Evolutionary conservation across 2,888 invertebrate species (phyloP), one percentile per base, ranked within the genome.

Genomic region (Megamerina dolium): DNA sequence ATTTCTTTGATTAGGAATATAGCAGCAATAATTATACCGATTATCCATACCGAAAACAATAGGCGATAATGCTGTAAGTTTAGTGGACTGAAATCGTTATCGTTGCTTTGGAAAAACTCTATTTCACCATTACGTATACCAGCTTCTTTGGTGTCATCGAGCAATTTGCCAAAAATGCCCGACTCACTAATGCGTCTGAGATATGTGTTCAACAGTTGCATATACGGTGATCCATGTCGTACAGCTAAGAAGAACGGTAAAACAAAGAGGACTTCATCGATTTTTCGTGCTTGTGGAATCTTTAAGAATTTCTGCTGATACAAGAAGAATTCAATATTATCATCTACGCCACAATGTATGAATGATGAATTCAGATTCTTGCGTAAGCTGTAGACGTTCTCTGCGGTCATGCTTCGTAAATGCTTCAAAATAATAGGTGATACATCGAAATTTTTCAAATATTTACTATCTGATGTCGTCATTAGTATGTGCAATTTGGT

Each of bases 301-400:
- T 34, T 43, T 2, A 62, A 33, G n/a, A 53, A 59, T 18, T 56
- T 49, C 14, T 62, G 61, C 30, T 62, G 61, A 26, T 57, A 56
- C 1, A 62, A 20, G 1, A 45, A 41, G 20, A 59, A 62, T 6
- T 56, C 48, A 4, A 57, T 48, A 41, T 54, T 50, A 38, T 61
- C 61, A 18, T 50, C 56, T 1, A 53, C 46, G 13, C 45, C 59
- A 0, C 21, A 48, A 41, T 53, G 52, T 41, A 60, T 20, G 35
- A 46, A 57, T 21, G 52, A 51, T 1, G 51, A 48, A 14, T 55
- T 58, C 3, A 61, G 47, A 2, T 54, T 46, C 0, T 40, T 30
- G 4, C 53, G 49, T 38, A 54, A 46, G 0, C 5, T 31, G 20
- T 56, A 49, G 6, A 51, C 44, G 1, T 49, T n/a, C 1, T 34